phyloP scores from a whole-genome alignment of 2,888 invertebrate genomes.

The Sinohyriopsis cumingii region DNA sequence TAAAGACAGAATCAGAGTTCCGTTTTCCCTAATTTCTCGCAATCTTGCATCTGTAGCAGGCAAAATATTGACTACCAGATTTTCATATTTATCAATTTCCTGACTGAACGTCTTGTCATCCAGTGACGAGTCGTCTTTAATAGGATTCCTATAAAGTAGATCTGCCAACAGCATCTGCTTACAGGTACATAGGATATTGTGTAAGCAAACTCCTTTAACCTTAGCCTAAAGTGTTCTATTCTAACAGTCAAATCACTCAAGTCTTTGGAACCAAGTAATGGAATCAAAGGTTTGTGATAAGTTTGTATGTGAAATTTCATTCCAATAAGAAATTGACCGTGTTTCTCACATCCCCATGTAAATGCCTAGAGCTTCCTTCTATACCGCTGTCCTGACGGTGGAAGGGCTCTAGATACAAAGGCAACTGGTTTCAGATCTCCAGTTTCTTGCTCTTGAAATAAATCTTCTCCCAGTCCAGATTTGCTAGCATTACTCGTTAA shows the following conservation, averaged over 20 bases:
- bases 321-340: slow-evolving; percentile 62
- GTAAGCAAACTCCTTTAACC: slow-evolving; percentile 55
- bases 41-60: slow-evolving; percentile 28
- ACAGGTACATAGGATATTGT: slow-evolving; percentile 56
- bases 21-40: slow-evolving; percentile 11
- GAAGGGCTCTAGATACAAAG: slow-evolving; percentile 64
- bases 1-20: slow-evolving; percentile 6
- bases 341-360: slow-evolving; percentile 52
- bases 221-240: slow-evolving; percentile 64
- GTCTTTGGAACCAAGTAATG: slow-evolving; percentile 62
- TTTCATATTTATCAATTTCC: slow-evolving; percentile 20
- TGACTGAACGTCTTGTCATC: slow-evolving; percentile 18
- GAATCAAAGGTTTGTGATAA: slow-evolving; percentile 68
- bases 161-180: slow-evolving; percentile 22
- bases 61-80: slow-evolving; percentile 12
- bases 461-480: slow-evolving; percentile 61
- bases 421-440: slow-evolving; percentile 55
- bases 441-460: slow-evolving; percentile 49
- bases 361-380: slow-evolving; percentile 67
- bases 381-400: slow-evolving; percentile 59
- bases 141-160: too few relatives aligned
- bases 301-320: slow-evolving; percentile 59
- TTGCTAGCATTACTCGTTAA: too few relatives aligned
- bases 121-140: background rate
- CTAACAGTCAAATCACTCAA: slow-evolving; percentile 65